Evolutionary conservation across 92 coral and sea anemone genomes (phyloP).

Genomic region (Zoanthus gigantus): DNA sequence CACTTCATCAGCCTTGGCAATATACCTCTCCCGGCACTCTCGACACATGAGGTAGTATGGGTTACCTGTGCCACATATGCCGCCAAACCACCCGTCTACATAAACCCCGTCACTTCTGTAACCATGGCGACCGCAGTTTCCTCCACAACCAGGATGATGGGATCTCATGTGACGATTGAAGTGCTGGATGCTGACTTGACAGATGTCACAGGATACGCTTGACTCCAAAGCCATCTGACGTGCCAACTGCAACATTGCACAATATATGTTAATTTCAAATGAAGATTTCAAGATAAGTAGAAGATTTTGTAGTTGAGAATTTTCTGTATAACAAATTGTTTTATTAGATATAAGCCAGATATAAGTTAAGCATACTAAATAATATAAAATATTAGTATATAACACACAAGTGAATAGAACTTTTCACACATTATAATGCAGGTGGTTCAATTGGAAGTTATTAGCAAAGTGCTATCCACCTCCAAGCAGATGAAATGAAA

Average conservation of each 20-base stretch:
- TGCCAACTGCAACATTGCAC: constrained; percentile 56
- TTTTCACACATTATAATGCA: no score
- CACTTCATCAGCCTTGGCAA: constrained; percentile 84
- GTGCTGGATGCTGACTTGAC: constrained; percentile 72
- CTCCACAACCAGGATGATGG: constrained; percentile 92
- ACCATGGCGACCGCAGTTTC: constrained; percentile 95
- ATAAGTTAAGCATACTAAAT: no score
- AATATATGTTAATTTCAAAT: no score
- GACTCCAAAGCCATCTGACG: constrained; percentile 66
- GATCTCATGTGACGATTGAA: constrained; percentile 89
- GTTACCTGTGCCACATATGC: constrained; percentile 89
- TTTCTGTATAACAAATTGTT: no score
- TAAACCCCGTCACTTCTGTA: constrained; percentile 91
- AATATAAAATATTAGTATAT: no score
- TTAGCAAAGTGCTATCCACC: no score
- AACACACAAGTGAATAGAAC: no score
- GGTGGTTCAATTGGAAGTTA: no score
- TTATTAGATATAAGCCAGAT: no score
- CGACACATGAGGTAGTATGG: constrained; percentile 87
- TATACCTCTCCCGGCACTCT: constrained; percentile 79
- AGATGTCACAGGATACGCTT: constrained; percentile 78
- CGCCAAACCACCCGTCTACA: constrained; percentile 96
- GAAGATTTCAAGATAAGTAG: no score
- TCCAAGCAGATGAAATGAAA: no score
- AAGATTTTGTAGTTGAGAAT: no score